phyloP scores from a whole-genome alignment of 2,888 invertebrate genomes.

The Folsomia candida region DNA sequence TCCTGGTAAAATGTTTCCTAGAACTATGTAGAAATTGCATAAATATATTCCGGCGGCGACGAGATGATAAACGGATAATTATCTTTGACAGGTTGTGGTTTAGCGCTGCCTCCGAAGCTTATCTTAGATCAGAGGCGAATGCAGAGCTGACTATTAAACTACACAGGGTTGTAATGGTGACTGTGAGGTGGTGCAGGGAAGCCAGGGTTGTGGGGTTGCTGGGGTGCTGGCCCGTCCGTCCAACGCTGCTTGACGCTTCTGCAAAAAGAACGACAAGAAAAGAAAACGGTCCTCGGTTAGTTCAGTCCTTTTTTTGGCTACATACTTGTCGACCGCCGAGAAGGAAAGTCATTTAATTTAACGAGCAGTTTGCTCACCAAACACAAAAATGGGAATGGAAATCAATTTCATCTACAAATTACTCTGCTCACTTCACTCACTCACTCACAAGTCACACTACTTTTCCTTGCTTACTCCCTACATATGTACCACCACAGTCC shows the following conservation, averaged over 20 bases:
- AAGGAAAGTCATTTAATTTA: not conserved
- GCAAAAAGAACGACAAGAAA: too few species aligned
- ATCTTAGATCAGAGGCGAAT: not conserved
- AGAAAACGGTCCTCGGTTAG: too few species aligned
- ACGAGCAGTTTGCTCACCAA: not conserved
- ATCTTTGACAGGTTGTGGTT: too few species aligned
- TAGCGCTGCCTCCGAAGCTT: not conserved
- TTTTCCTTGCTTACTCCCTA: too few species aligned
- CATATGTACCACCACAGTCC: too few species aligned
- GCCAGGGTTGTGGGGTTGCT: not conserved
- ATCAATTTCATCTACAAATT: slow-evolving; percentile 7
- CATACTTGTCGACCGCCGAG: not conserved
- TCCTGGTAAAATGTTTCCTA: not conserved
- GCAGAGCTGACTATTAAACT: not conserved
- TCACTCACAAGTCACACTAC: not conserved
- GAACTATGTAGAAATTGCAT: not conserved
- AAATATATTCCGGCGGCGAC: not conserved
- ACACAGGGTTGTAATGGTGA: not conserved
- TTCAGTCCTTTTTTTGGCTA: too few species aligned
- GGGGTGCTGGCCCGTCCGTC: not conserved
- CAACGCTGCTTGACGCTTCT: slow-evolving; percentile 2
- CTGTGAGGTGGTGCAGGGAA: not conserved
- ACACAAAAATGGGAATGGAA: not conserved
- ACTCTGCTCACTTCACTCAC: not conserved
- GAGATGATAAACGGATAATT: too few species aligned